Conservation (phyloP, 2,888 invertebrate species). For the Amiota minor region DNA sequence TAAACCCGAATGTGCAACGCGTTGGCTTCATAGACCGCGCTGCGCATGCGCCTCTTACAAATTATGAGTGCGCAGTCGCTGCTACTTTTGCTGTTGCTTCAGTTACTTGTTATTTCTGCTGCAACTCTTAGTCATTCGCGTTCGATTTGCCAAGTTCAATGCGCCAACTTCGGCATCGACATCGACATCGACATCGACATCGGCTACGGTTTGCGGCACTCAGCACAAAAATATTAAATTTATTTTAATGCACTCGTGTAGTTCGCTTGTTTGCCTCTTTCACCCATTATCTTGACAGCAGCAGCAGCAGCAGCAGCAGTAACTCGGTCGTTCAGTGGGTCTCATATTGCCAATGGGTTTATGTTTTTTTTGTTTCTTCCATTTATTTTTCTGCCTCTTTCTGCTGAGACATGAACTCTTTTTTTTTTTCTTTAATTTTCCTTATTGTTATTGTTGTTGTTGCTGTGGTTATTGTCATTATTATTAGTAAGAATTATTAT, state of each 20-base stretch:
- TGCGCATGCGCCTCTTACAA: slow-evolving; percentile 49
- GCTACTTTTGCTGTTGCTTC: neutral
- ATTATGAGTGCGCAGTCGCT: slow-evolving; percentile 53
- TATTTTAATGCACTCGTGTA: slow-evolving; percentile 53
- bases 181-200: slow-evolving; percentile 15
- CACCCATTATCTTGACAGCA: neutral
- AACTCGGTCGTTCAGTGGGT: slow-evolving; percentile 27
- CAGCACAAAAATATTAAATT: slow-evolving; percentile 57
- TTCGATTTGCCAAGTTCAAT: slow-evolving; percentile 57
- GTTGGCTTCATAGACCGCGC: neutral
- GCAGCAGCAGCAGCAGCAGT: neutral
- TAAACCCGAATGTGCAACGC: slow-evolving; percentile 26
- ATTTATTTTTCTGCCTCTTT: neutral
- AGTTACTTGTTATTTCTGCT: too few species aligned
- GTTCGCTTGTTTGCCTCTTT: neutral
- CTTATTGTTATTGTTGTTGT: slow-evolving; percentile 36
- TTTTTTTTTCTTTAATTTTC: slow-evolving; percentile 32
- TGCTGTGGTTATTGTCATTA: slow-evolving; percentile 20
- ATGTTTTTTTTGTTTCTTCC: slow-evolving; percentile 2
- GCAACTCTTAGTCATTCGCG: neutral
- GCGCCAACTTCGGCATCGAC: slow-evolving; percentile 48
- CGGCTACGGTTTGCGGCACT: slow-evolving; percentile 11
- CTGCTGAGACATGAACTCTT: slow-evolving; percentile 40
- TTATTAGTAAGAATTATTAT: neutral
- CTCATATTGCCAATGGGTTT: slow-evolving; percentile 47